Conservation (phyloP, 2,797 vertebrate species). For the Syngnathus rostellatus region DNA sequence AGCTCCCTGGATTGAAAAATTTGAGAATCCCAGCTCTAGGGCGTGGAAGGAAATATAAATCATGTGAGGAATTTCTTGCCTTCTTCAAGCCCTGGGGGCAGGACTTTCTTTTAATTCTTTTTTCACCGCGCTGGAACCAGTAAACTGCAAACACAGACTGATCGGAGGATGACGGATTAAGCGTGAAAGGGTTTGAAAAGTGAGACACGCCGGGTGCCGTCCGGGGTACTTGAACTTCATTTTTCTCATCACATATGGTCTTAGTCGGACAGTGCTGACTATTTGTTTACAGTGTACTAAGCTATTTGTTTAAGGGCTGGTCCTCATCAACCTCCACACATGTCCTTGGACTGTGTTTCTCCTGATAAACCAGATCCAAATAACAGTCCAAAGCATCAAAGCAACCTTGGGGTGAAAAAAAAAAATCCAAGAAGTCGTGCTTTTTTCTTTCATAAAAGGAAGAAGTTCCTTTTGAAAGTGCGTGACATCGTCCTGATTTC, state of each 20-base stretch:
- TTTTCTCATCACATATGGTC: background rate
- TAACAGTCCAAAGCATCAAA: background rate
- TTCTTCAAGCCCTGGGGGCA: constrained; percentile 34
- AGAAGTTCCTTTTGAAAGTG: background rate
- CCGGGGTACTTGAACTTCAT: background rate
- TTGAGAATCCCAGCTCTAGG: constrained; percentile 5
- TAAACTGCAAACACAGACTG: background rate
- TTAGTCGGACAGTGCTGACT: background rate
- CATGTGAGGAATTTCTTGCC: constrained; percentile 40
- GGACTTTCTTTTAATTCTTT: constrained; percentile 19
- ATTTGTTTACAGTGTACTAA: background rate
- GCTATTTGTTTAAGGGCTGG: constrained; percentile 19
- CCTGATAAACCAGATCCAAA: background rate
- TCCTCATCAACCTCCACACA: background rate
- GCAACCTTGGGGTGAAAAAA: constrained; percentile 4
- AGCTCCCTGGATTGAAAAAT: background rate
- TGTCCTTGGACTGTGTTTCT: constrained; percentile 14
- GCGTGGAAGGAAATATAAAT: constrained; percentile 26
- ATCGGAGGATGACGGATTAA: constrained; percentile 6
- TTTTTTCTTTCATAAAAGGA: background rate
- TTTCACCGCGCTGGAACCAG: background rate
- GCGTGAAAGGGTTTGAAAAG: background rate
- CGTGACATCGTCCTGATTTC: constrained; percentile 11
- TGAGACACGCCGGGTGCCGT: background rate
- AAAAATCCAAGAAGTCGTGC: background rate